Conservation (phyloP, 2,113 vertebrate genomes). For the Etheostoma spectabile region DNA sequence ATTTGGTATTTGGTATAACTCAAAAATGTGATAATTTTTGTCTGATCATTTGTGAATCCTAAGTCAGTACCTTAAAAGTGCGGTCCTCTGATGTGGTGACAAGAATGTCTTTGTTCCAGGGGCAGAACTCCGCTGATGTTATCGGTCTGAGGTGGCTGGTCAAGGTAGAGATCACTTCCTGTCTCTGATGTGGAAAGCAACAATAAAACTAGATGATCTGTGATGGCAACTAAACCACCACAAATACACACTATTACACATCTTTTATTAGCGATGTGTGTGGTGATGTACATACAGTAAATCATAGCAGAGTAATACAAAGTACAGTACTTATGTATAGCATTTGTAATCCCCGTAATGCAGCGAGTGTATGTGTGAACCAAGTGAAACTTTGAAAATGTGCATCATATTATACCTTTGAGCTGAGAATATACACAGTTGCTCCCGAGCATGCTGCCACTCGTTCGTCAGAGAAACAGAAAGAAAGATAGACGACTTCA, state of each 20-base stretch:
- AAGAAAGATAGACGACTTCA: conserved; percentile 82
- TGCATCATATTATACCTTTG: conserved; percentile 79
- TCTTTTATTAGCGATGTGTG: background rate
- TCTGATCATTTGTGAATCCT: background rate
- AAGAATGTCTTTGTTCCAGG: conserved; percentile 83
- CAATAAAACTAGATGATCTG: background rate
- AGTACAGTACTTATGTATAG: background rate
- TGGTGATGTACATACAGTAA: background rate
- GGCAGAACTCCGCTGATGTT: conserved; percentile 90
- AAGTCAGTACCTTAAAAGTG: conserved; percentile 84
- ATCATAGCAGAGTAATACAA: background rate
- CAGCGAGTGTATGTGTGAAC: background rate
- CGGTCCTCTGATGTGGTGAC: conserved; percentile 91
- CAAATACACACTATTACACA: background rate
- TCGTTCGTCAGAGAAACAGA: conserved; percentile 83
- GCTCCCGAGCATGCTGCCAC: conserved; percentile 85
- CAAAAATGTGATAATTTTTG: background rate
- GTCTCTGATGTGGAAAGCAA: conserved; percentile 59
- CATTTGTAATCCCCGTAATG: background rate
- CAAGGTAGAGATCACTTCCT: conserved; percentile 75
- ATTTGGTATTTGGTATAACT: background rate
- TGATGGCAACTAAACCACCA: background rate
- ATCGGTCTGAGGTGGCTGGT: conserved; percentile 85
- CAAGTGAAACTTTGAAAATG: background rate
- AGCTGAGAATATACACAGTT: conserved; percentile 80